phyloP scores from a whole-genome alignment of 2,113 vertebrate species.

The Ictalurus furcatus region DNA sequence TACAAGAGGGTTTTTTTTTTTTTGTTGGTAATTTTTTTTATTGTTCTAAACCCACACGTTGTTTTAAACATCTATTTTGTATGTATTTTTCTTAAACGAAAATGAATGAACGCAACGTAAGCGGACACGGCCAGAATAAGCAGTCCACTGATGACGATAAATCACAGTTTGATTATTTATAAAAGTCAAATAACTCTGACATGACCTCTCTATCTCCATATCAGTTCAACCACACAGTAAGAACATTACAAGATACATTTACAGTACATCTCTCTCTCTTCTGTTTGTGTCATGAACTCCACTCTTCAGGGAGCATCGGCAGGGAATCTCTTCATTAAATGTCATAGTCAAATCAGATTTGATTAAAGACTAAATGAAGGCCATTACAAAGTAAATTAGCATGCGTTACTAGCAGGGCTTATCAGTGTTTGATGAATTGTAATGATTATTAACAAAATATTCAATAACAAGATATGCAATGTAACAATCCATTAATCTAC shows the following conservation, averaged over 20 bases:
- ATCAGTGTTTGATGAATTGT: slow-evolving; percentile 23
- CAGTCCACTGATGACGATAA: neutral
- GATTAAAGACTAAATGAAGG: slow-evolving; percentile 30
- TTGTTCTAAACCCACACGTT: neutral
- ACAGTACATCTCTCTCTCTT: neutral
- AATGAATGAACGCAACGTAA: neutral
- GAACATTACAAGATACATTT: neutral
- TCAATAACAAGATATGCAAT: slow-evolving; percentile 15
- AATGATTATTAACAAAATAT: slow-evolving; percentile 31
- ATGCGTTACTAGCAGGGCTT: neutral
- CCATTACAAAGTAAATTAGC: slow-evolving; percentile 27
- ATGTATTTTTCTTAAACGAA: neutral
- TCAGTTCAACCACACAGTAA: neutral
- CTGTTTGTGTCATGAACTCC: slow-evolving; percentile 15
- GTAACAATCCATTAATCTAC: slow-evolving; percentile 31
- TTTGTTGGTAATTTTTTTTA: too few species aligned
- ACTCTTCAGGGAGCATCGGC: neutral
- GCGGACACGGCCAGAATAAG: neutral
- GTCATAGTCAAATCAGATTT: slow-evolving; percentile 31
- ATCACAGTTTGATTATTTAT: neutral
- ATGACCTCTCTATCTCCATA: neutral
- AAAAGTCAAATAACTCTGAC: neutral
- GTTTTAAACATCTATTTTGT: neutral
- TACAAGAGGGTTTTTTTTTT: neutral
- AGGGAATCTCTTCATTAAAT: slow-evolving; percentile 39